Evolutionary conservation across 2,797 vertebrate genomes (phyloP).

Genomic region (Epinephelus awoara): DNA sequence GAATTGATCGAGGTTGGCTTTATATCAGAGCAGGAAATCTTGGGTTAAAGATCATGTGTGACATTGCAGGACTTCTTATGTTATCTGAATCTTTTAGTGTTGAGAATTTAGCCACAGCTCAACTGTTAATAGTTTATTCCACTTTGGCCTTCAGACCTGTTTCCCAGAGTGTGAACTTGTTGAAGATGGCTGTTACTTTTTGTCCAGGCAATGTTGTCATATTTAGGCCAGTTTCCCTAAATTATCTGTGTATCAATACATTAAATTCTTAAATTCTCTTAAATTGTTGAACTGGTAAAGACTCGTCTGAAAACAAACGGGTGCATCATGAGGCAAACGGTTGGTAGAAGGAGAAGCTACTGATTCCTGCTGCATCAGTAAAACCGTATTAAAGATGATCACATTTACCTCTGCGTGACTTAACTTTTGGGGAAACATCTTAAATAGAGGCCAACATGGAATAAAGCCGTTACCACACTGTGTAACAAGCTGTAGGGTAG

Average conservation of each 20-base stretch:
- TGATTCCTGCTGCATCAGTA: background rate
- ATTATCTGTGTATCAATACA: too few species aligned
- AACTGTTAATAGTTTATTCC: background rate
- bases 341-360: background rate
- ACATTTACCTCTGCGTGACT: background rate
- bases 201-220: background rate
- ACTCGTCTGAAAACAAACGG: background rate
- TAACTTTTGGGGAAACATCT: background rate
- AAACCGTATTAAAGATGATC: background rate
- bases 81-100: background rate
- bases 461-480: background rate
- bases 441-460: slow-evolving; percentile 14
- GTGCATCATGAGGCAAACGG: background rate
- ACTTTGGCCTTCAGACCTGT: slow-evolving; percentile 3
- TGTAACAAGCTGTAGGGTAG: background rate
- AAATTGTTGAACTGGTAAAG: slow-evolving; percentile 8
- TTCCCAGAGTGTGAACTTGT: background rate
- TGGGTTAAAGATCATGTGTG: background rate
- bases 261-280: too few species aligned
- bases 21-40: background rate
- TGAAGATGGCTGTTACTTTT: background rate
- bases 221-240: background rate
- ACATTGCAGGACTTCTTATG: background rate
- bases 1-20: background rate
- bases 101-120: background rate